phyloP scores from a whole-genome alignment of 2,113 vertebrate species.

The Ranitomeya imitator region DNA sequence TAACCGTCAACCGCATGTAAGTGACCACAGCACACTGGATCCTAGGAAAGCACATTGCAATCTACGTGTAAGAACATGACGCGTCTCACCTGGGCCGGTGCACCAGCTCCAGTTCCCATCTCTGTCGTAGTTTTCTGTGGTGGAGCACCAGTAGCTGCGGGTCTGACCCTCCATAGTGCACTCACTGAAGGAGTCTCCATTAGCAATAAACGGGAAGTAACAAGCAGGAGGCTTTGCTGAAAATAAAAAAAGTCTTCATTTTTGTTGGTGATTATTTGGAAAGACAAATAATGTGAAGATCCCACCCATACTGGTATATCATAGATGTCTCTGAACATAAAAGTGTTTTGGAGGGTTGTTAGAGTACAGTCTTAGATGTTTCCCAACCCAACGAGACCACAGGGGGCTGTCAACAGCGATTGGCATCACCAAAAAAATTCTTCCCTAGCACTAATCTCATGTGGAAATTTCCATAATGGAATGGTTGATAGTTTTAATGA shows the following conservation, averaged over 20 bases:
- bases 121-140: constrained; percentile 19
- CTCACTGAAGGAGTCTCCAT: background rate
- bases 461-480: no score
- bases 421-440: no score
- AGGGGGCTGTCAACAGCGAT: no score
- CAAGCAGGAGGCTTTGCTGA: background rate
- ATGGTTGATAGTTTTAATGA: background rate
- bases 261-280: background rate
- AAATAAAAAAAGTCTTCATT: background rate
- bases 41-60: background rate
- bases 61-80: background rate
- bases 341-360: no score
- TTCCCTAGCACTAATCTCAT: no score
- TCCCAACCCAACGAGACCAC: no score
- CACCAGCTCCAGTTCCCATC: constrained; percentile 39
- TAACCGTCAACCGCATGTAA: no score
- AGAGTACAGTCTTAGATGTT: no score
- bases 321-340: no score
- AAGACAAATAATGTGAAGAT: background rate
- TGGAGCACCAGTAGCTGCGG: constrained; percentile 29
- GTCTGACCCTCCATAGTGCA: constrained; percentile 29
- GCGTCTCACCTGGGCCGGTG: constrained; percentile 2
- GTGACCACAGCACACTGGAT: no score
- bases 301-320: no score
- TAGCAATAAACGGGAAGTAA: constrained; percentile 27